Evolutionary conservation across 2,113 vertebrate genomes (phyloP).

Genomic region (Chlorodrepanis virens): DNA sequence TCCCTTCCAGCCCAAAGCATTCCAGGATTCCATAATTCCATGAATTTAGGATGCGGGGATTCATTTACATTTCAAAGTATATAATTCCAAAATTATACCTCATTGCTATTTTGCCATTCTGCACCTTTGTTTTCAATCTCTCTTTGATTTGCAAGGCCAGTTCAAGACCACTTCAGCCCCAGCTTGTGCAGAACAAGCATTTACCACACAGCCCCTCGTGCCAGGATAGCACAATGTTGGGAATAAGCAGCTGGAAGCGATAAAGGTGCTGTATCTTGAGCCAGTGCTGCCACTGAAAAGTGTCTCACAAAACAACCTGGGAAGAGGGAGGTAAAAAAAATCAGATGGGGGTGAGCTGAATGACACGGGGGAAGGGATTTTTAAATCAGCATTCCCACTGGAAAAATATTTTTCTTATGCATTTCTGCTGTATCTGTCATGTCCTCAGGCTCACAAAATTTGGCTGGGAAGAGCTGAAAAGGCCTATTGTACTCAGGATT

Average conservation of each 20-base stretch:
- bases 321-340: background rate
- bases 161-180: background rate
- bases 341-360: background rate
- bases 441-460: background rate
- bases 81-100: background rate
- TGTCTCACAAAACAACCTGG: accelerated
- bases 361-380: background rate
- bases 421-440: background rate
- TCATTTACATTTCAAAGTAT: background rate
- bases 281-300: background rate
- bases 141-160: background rate
- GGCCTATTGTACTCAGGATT: background rate
- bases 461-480: background rate
- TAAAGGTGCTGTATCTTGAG: background rate
- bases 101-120: background rate
- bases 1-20: background rate
- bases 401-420: background rate
- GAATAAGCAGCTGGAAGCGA: background rate
- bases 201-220: background rate
- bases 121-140: background rate
- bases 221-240: background rate
- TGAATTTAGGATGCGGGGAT: background rate
- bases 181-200: background rate
- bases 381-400: background rate
- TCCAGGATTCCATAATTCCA: background rate